Base-by-base conservation (phyloP, 2,113 vertebrate genomes). In the Triplophysa dalaica region DNA sequence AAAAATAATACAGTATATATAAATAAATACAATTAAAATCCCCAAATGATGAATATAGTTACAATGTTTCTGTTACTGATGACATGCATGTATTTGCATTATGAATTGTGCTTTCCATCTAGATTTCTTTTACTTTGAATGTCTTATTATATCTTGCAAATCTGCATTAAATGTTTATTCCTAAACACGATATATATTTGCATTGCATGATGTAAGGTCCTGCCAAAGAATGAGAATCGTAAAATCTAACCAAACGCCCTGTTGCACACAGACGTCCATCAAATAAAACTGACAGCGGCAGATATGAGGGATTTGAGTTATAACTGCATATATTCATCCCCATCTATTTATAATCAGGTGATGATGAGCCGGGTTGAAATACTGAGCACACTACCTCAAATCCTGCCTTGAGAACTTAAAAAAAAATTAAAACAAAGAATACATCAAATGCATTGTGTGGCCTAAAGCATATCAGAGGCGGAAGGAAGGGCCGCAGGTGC, bases 371-470 rank as follows among this genome's bases (percentile, higher is more conserved):
- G 9, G 8, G 19, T 16, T 78, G 68, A 76, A 78, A 70, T 65
- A 21, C 61, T 62, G 29, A 68, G 54, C 70, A 48, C 69, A 33
- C 50, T 63, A 54, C 65, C 72, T 78, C 81, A 78, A 58, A 70
- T 26, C 66, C 64, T 26, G 74, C 73, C 77, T 61, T 73, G 54
- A 52, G 67, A 56, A 63, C 78, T 74, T 54, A 22, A 45, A 80
- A 69, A 45, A 67, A 41, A 66, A 77, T 81, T 85, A 85, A 85
- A 85, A 85, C 83, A 85, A 79, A 76, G 73, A 78, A 73, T 80
- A 79, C 67, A 50, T 85, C 80, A 85, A 63, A 85, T 29, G 52
- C 80, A 79, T 70, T 73, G 77, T 73, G 78, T 60, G 68, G 75
- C 79, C 79, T 56, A 56, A 73, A 81, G 82, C 82, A 38, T 43